Base-by-base conservation (phyloP, 1,140 invertebrate genomes). In the Zaprionus tsacasi region DNA sequence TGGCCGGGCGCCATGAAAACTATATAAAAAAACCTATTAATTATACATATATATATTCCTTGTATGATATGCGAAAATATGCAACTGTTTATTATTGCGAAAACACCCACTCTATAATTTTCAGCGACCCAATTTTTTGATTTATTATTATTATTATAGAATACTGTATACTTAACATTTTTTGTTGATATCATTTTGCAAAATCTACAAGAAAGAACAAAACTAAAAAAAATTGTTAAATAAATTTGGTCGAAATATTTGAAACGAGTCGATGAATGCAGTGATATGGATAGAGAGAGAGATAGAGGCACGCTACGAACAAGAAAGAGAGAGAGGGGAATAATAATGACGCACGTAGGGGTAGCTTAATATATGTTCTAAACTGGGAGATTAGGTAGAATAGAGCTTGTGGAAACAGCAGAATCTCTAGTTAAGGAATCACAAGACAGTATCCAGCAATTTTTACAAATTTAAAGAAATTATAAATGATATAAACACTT, bases 1-100 rank as follows among this genome's bases (percentile, higher is more conserved):
- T 81, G 79, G 79, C 81, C 79, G 21, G 77, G 81, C 33, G 80
- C 64, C 70, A 77, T 83, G 63, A 64, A 79, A 75, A 63, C 45
- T 27, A n/a, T 17, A n/a, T n/a, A n/a, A 57, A 25, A 21, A 48
- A 21, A 70, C 27, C n/a, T 17, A 63, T 43, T 21, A 36, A 50
- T 21, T 67, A 63, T 54, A 54, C 40, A 61, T 61, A 68, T 60
- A 33, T 25, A 50, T 50, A 45, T n/a, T 1, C 21, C 21, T 21
- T 21, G 2, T 21, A 21, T 21, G 21, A 21, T 21, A 21, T 21
- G 21, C 40, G n/a, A 17, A 45, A 45, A 15, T 45, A n/a, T 45
- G 40, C 40, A 15, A 17, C 7, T 45, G n/a, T 45, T 45, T 45
- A 45, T 45, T 45, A 45, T 45, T 15, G 33, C 33, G 33, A 35